A percentile compares a stretch with the other conserved stretches of the same genome.
These are phyloP conservation scores for Centropristis striata DNA, from an alignment of 2,113 vertebrate species.

Conservation along the genomic window DNA sequence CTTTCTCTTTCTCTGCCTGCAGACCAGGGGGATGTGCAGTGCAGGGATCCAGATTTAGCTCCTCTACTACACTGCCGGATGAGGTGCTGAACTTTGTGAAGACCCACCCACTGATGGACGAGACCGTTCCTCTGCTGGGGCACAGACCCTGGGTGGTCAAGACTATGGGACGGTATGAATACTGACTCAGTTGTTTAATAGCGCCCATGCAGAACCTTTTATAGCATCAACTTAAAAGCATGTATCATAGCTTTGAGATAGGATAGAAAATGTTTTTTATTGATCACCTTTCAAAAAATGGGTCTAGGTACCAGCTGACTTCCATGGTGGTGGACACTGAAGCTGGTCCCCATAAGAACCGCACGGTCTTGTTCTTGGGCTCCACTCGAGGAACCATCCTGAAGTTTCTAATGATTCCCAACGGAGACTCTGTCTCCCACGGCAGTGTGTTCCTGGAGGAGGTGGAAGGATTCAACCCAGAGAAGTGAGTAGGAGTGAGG, in stretches of 20 bases:
- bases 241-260: background rate
- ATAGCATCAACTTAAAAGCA: slow-evolving; percentile 5
- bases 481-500: slow-evolving; percentile 86
- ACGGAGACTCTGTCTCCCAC: slow-evolving; percentile 81
- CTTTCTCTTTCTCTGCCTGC: slow-evolving; percentile 28
- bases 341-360: slow-evolving; percentile 92
- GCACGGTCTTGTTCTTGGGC: slow-evolving; percentile 94
- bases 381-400: slow-evolving; percentile 93
- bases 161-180: slow-evolving; percentile 87
- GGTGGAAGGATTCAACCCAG: slow-evolving; percentile 94
- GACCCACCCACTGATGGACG: slow-evolving; percentile 97
- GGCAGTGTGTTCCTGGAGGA: slow-evolving; percentile 93
- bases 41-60: slow-evolving; percentile 92
- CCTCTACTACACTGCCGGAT: slow-evolving; percentile 93
- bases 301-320: slow-evolving; percentile 91
- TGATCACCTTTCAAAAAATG: background rate
- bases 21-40: slow-evolving; percentile 94
- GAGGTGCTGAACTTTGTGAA: slow-evolving; percentile 98
- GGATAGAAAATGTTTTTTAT: background rate
- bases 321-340: slow-evolving; percentile 92
- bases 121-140: slow-evolving; percentile 92
- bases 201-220: background rate
- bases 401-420: slow-evolving; percentile 93
- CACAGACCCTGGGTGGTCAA: slow-evolving; percentile 94
- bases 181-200: slow-evolving; percentile 14